phyloP scores from a whole-genome alignment of 2,888 invertebrate genomes.

The Catocala fraxini region DNA sequence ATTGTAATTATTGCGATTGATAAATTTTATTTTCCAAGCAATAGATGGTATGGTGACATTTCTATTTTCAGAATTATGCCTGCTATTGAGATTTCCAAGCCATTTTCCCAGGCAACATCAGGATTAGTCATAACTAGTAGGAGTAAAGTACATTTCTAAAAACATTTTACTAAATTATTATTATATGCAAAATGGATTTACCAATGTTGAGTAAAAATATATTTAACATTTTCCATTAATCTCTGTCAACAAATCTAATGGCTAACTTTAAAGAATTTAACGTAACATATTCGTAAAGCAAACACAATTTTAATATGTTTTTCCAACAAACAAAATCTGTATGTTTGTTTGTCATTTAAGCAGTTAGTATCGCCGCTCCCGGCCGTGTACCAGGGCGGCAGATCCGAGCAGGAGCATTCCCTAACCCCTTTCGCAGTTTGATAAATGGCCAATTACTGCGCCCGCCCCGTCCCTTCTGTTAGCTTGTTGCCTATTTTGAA shows the following conservation, averaged over 20 bases:
- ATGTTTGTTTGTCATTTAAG: slow-evolving; percentile 68
- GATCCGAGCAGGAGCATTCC: slow-evolving; percentile 74
- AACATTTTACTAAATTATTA: too few relatives aligned
- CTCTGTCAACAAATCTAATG: neutral
- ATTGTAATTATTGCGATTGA: too few relatives aligned
- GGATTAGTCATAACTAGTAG: too few relatives aligned
- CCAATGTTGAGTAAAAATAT: too few relatives aligned
- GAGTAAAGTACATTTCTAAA: too few relatives aligned
- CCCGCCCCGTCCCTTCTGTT: slow-evolving; percentile 85
- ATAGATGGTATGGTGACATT: too few relatives aligned
- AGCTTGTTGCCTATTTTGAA: slow-evolving; percentile 88
- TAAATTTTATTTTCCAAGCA: too few relatives aligned
- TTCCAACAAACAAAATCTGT: slow-evolving; percentile 49
- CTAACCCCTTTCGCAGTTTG: slow-evolving; percentile 87
- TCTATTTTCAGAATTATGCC: too few relatives aligned
- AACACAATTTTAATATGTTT: slow-evolving; percentile 40
- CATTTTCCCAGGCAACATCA: too few relatives aligned
- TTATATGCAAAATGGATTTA: too few relatives aligned
- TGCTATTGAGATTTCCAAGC: too few relatives aligned
- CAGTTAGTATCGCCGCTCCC: slow-evolving; percentile 48
- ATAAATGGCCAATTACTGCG: slow-evolving; percentile 88
- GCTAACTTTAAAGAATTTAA: slow-evolving; percentile 13
- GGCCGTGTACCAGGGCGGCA: slow-evolving; percentile 72
- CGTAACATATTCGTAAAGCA: slow-evolving; percentile 17
- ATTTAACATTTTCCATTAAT: neutral